Evolutionary conservation across 2,888 invertebrate genomes (phyloP).

Genomic region (Calameuta filiformis): DNA sequence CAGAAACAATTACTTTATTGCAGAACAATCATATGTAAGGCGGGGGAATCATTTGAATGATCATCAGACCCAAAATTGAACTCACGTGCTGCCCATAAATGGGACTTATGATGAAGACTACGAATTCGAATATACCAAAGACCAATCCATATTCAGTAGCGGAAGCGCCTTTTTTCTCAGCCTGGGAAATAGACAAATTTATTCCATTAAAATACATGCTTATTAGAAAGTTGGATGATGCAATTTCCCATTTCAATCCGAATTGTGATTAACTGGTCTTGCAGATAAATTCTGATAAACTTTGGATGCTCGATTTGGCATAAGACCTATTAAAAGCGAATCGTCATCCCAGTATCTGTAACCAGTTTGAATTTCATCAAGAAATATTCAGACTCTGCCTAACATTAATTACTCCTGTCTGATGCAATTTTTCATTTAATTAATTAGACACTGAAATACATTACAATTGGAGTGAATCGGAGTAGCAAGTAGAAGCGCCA

Average conservation of each 20-base stretch:
- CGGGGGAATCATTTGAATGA: neutral
- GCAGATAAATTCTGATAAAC: constrained; percentile 40
- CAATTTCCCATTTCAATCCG: constrained; percentile 13
- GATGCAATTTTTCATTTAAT: neutral
- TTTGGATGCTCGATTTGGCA: constrained; percentile 31
- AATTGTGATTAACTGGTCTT: constrained; percentile 30
- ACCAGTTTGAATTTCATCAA: neutral
- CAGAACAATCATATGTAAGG: neutral
- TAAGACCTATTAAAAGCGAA: constrained; percentile 24
- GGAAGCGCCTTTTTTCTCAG: constrained; percentile 82
- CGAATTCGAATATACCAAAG: constrained; percentile 87
- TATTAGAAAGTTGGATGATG: neutral
- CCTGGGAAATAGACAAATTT: constrained; percentile 67
- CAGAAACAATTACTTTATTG: neutral
- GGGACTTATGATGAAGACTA: constrained; percentile 85
- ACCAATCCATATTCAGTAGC: constrained; percentile 88
- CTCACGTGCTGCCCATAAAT: constrained; percentile 81
- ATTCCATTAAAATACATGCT: neutral
- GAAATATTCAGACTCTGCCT: neutral
- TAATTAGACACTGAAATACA: neutral
- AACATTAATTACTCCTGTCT: neutral
- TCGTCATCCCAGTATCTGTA: constrained; percentile 26
- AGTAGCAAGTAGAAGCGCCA: neutral
- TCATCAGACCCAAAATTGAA: constrained; percentile 24
- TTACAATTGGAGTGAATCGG: neutral